Evolutionary conservation across 2,113 vertebrate genomes (phyloP).

Genomic region (Pachycephala philippinensis): DNA sequence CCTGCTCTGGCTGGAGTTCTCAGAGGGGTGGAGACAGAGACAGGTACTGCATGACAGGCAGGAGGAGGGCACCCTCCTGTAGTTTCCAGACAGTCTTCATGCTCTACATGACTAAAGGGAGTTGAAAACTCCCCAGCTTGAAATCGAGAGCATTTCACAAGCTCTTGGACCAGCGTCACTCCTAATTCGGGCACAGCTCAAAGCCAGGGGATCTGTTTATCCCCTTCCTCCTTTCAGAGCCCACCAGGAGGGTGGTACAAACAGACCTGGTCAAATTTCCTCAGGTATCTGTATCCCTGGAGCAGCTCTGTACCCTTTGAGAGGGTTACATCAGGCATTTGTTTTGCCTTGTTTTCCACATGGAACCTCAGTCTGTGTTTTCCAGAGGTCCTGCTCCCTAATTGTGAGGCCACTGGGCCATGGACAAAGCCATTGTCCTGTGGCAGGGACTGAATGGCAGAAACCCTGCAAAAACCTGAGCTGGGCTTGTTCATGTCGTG

Average conservation of each 20-base stretch:
- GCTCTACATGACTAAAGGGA: background rate
- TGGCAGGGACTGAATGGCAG: background rate
- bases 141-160: background rate
- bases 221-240: background rate
- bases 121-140: background rate
- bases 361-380: background rate
- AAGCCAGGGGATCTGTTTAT: background rate
- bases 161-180: background rate
- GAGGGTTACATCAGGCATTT: rapidly evolving
- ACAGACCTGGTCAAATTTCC: background rate
- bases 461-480: background rate
- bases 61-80: background rate
- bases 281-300: background rate
- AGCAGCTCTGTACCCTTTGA: background rate
- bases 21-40: rapidly evolving
- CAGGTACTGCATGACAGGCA: background rate
- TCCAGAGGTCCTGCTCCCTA: background rate
- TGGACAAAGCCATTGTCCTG: background rate
- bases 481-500: background rate
- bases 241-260: background rate
- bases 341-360: background rate
- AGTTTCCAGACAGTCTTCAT: background rate
- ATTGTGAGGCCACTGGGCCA: background rate
- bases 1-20: background rate
- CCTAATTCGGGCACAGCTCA: background rate